Conservation (phyloP, 2,888 invertebrate species). For the Deladenus siricidicola region DNA sequence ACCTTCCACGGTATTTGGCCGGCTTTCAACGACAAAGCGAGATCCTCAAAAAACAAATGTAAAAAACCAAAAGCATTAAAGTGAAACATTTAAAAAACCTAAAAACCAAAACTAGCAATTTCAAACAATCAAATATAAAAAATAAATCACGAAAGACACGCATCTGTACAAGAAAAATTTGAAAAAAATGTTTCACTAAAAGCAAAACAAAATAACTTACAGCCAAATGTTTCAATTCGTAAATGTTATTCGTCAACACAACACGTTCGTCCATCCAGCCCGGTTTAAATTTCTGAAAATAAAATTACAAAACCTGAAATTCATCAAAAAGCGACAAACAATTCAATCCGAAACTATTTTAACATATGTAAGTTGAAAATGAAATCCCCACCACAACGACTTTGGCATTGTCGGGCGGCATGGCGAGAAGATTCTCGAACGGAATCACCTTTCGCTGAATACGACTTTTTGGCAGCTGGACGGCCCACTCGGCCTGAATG, state of each 20-base stretch:
- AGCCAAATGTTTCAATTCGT: constrained; percentile 13
- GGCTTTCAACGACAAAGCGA: constrained; percentile 11
- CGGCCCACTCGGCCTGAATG: constrained; percentile 14
- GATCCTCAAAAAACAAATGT: too few relatives aligned
- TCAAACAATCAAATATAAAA: neutral
- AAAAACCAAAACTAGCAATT: neutral
- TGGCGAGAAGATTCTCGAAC: constrained; percentile 7
- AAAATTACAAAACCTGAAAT: too few relatives aligned
- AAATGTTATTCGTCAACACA: constrained; percentile 12
- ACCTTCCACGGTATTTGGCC: constrained; percentile 13
- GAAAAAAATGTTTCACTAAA: neutral
- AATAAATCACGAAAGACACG: too few relatives aligned
- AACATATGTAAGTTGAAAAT: too few relatives aligned
- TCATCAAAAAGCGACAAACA: too few relatives aligned
- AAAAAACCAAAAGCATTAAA: too few relatives aligned
- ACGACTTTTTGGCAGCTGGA: neutral
- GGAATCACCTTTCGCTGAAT: neutral
- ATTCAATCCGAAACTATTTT: too few relatives aligned
- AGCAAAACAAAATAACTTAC: neutral
- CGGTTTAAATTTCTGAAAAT: constrained; percentile 17
- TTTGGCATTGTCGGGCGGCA: constrained; percentile 8
- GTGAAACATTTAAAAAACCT: too few relatives aligned
- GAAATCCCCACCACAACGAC: neutral
- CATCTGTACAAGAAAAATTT: neutral
- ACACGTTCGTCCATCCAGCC: constrained; percentile 24